Base-by-base conservation (phyloP, 2,888 invertebrate genomes). In the Notocelia uddmanniana region DNA sequence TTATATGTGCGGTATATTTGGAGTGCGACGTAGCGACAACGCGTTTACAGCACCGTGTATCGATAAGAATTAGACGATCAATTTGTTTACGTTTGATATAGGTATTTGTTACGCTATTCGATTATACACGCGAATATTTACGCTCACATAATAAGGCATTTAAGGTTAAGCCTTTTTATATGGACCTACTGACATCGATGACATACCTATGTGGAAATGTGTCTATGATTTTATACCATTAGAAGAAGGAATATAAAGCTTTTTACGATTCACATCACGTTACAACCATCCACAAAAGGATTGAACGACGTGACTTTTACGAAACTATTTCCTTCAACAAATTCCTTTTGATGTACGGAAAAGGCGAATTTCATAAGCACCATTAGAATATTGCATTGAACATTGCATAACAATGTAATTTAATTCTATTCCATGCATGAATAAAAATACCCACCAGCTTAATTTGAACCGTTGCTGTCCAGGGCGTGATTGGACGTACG, bases 391-490 rank as follows among this genome's bases (percentile, higher is more conserved):
- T 72, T 72, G 72, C 72, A 68, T 72, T 50, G 62, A 57, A 50
- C 48, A 54, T 72, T 72, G 72, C 72, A 62, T 68, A 72, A 72
- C 76, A 79, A 79, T 75, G 80, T 78, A 77, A 79, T 74, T 78
- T 79, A 74, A 74, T 80, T 80, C 76, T 77, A 76, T 75, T 74
- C 75, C 59, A 74, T 64, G 68, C 75, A 77, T 81, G 78, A 80
- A 79, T 77, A 78, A 79, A 78, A 81, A 81, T 80, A 77, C 78
- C 78, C 78, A 79, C 80, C 76, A 77, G 78, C 77, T 73, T 76
- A 75, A 70, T 50, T 63, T 67, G 72, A 68, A 34, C 70, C 69
- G 77, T 74, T 69, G 71, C 70, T 69, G 73, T 68, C 80, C 78
- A 75, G 76, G 13, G 2, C 11, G 15, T 26, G 13, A 50, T 50